Percentiles rank a stretch among this genome's conserved stretches.
Evolutionary conservation across 2,888 invertebrate genomes (phyloP).

Genomic region (Lacanobia wlatinum): DNA sequence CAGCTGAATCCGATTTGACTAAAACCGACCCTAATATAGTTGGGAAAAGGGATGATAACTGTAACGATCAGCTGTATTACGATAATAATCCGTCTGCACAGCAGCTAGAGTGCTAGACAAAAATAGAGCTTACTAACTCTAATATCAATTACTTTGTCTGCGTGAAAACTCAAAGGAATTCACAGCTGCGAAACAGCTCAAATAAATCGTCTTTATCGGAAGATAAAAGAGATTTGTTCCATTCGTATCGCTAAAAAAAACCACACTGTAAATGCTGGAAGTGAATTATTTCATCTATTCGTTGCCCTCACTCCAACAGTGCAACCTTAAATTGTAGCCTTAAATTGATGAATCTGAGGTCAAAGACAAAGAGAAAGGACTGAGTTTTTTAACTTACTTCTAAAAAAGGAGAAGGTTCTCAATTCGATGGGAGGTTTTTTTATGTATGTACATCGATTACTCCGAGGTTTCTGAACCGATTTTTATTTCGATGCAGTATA

Average conservation of each 20-base stretch:
- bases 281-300: conserved; percentile 22
- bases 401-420: no score
- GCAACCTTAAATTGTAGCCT: not conserved
- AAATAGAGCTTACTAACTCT: not conserved
- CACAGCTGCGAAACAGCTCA: conserved; percentile 20
- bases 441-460: no score
- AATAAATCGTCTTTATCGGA: conserved; percentile 28
- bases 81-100: no score
- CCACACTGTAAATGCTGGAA: conserved; percentile 1
- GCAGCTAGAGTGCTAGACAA: no score
- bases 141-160: conserved; percentile 13
- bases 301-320: not conserved
- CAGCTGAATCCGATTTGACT: no score
- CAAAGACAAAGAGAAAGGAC: not conserved
- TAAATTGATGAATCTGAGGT: not conserved
- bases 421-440: no score
- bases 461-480: no score
- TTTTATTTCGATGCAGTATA: no score
- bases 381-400: no score
- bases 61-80: no score
- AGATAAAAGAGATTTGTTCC: conserved; percentile 39
- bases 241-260: conserved; percentile 11
- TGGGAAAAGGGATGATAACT: no score
- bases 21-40: no score
- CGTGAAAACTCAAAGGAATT: conserved; percentile 11